These are phyloP conservation scores for Geococcyx californianus DNA, from an alignment of 2,113 vertebrate species.

Conservation along the genomic window DNA sequence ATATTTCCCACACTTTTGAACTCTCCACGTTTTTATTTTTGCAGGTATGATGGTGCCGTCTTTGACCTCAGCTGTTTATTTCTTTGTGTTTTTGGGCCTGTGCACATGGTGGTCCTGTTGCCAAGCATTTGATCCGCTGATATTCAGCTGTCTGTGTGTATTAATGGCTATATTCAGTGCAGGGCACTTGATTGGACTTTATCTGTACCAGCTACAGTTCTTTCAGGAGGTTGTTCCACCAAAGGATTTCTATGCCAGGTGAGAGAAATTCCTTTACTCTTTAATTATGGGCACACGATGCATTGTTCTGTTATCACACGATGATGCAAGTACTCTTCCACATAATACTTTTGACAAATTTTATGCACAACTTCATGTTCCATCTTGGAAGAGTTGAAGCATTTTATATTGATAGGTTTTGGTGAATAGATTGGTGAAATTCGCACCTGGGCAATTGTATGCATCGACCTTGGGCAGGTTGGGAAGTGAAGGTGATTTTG, in stretches of 20 bases:
- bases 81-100: conserved; percentile 94
- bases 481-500: not conserved
- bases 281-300: not conserved
- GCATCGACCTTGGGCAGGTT: not conserved
- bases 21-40: not conserved
- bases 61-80: conserved; percentile 93
- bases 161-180: conserved; percentile 97
- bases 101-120: conserved; percentile 99
- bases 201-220: conserved; percentile 97
- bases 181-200: conserved; percentile 93
- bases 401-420: not conserved
- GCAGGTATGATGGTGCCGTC: conserved; percentile 96
- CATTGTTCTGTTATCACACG: not conserved
- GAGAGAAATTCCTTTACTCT: conserved; percentile 42
- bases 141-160: conserved; percentile 98
- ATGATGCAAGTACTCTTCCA: not conserved
- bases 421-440: not conserved
- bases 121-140: conserved; percentile 89
- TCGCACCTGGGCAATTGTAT: not conserved
- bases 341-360: not conserved
- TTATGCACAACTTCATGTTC: not conserved
- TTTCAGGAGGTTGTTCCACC: conserved; percentile 90
- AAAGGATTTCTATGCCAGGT: conserved; percentile 88
- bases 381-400: not conserved
- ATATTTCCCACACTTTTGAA: not conserved